Conservation (phyloP, 2,113 vertebrate species). For the Hoplias malabaricus region DNA sequence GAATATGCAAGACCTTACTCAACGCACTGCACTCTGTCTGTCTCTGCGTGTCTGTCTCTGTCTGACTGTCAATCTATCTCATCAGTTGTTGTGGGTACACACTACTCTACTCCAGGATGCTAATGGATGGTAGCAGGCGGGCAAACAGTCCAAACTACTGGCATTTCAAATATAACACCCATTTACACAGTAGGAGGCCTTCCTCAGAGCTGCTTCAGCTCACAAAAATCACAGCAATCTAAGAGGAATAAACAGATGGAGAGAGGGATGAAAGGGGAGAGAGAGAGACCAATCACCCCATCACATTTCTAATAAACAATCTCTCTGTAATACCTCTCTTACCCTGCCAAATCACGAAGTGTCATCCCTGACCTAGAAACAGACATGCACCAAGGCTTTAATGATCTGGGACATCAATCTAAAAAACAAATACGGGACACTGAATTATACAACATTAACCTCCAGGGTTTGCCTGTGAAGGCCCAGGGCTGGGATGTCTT, state of each 20-base stretch:
- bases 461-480: conserved; percentile 93
- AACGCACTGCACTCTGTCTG: conserved; percentile 57
- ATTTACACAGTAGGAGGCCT: conserved; percentile 83
- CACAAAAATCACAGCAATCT: conserved; percentile 76
- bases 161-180: conserved; percentile 73
- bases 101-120: conserved; percentile 74
- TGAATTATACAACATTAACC: conserved; percentile 97
- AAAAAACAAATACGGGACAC: conserved; percentile 88
- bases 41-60: conserved; percentile 67
- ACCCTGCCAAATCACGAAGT: conserved; percentile 78
- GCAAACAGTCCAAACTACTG: conserved; percentile 72
- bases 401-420: conserved; percentile 92
- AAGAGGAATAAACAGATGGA: conserved; percentile 48
- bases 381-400: conserved; percentile 81
- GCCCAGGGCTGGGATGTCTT: conserved; percentile 83
- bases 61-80: conserved; percentile 67
- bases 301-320: conserved; percentile 76
- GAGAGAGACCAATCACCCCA: conserved; percentile 72
- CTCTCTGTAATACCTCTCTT: conserved; percentile 67
- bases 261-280: conserved; percentile 62
- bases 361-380: conserved; percentile 81
- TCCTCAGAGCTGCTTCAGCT: conserved; percentile 74
- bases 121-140: conserved; percentile 76
- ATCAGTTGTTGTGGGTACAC: conserved; percentile 66
- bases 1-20: conserved; percentile 68